These are phyloP conservation scores for Metopolophium dirhodum DNA, from an alignment of 1,140 invertebrate genomes.

Conservation along the genomic window DNA sequence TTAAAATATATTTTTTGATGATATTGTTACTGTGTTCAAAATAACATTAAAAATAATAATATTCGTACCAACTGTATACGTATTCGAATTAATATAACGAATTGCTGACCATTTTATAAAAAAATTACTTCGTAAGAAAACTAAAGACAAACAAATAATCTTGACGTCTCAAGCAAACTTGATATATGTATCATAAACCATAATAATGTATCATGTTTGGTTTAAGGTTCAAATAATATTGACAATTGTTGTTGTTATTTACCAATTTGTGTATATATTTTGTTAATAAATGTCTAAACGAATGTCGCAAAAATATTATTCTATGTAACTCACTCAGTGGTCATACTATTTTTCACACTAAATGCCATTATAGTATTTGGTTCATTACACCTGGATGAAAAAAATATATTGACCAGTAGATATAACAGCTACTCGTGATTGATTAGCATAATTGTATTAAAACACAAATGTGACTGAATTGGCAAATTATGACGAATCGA, in stretches of 20 bases:
- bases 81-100: too few species aligned
- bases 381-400: conserved; percentile 41
- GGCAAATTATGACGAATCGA: conserved; percentile 57
- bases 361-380: conserved; percentile 35
- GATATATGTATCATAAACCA: not conserved
- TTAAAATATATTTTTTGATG: not conserved
- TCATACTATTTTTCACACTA: conserved; percentile 31
- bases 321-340: not conserved
- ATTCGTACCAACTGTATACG: not conserved
- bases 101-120: not conserved
- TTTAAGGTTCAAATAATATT: not conserved
- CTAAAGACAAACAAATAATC: not conserved
- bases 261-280: not conserved
- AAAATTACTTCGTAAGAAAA: not conserved
- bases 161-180: not conserved
- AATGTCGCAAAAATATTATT: conserved; percentile 23
- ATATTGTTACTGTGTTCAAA: not conserved
- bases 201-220: not conserved
- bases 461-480: conserved; percentile 28
- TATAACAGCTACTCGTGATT: not conserved
- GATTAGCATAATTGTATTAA: conserved; percentile 49
- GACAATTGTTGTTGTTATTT: conserved; percentile 4
- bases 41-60: not conserved
- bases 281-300: not conserved
- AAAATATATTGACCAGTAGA: conserved; percentile 22